phyloP scores from a whole-genome alignment of 2,888 invertebrate species.

The Drosophila mettleri region DNA sequence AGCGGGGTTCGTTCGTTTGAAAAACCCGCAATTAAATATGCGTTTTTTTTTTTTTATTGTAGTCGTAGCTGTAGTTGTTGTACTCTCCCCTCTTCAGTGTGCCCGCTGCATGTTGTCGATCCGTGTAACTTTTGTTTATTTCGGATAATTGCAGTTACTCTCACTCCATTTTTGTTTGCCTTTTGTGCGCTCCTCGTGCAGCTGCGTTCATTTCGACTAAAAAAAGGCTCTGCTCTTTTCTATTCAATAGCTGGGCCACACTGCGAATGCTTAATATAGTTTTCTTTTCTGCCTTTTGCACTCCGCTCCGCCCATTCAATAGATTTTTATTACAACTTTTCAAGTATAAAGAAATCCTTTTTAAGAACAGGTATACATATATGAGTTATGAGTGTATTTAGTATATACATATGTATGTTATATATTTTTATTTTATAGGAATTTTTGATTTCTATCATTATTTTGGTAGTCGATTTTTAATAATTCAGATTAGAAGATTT shows the following conservation, averaged over 20 bases:
- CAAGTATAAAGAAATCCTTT: neutral
- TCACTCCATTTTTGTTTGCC: constrained; percentile 51
- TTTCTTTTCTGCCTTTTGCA: constrained; percentile 1
- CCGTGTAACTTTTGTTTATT: constrained; percentile 82
- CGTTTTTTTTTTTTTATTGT: constrained; percentile 57
- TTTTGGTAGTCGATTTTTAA: neutral
- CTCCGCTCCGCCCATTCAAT: constrained; percentile 4
- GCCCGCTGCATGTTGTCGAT: constrained; percentile 45
- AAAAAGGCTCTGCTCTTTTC: constrained; percentile 46
- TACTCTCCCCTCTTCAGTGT: constrained; percentile 1
- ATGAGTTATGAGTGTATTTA: too few relatives aligned
- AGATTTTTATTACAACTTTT: neutral
- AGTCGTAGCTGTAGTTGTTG: neutral
- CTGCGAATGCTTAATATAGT: constrained; percentile 67
- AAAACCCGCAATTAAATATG: constrained; percentile 82
- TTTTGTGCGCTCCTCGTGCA: constrained; percentile 68
- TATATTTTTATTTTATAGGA: neutral
- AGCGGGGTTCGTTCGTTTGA: constrained; percentile 69
- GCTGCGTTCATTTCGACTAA: constrained; percentile 63
- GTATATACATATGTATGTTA: neutral
- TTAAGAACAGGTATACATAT: too few relatives aligned
- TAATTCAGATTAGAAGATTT: too few relatives aligned
- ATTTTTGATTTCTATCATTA: neutral
- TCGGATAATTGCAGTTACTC: constrained; percentile 80
- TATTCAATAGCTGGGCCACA: constrained; percentile 34